Evolutionary conservation across 2,888 invertebrate genomes (phyloP), one percentile per base, ranked within the genome.

Genomic region (Phyto melanocephala): DNA sequence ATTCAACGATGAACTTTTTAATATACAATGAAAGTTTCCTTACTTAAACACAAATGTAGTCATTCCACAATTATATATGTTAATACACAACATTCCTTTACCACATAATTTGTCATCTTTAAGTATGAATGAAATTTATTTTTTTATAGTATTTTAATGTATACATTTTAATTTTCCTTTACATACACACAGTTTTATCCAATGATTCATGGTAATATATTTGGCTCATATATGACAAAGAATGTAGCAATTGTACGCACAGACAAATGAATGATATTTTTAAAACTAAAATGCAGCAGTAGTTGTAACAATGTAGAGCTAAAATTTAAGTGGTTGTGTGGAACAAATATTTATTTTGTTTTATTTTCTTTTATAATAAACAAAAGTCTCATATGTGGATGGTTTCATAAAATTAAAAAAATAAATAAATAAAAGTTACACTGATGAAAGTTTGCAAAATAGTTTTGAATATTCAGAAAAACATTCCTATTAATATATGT

Each of bases 11-110:
- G n/a, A n/a, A n/a, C n/a, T n/a, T n/a, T n/a, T n/a, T n/a, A n/a
- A n/a, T n/a, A n/a, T n/a, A n/a, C n/a, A n/a, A n/a, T n/a, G n/a
- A n/a, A n/a, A n/a, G n/a, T n/a, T n/a, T n/a, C n/a, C n/a, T n/a
- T n/a, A n/a, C n/a, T n/a, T n/a, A n/a, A n/a, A n/a, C n/a, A 40
- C 40, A 50, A 15, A 62, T 54, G 17, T 42, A 40, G 10, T 40
- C 28, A 42, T 68, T 68, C 28, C 54, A 68, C 17, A 42, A 17
- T 24, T 42, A 42, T 54, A 15, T 54, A 40, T 54, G 28, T 54
- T 54, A 68, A 67, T 22, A 37, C 15, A 24, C 22, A 67, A 15
- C 15, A 37, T 42, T n/a, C n/a, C n/a, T n/a, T n/a, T n/a, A n/a
- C n/a, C n/a, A n/a, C n/a, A n/a, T n/a, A n/a, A n/a, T n/a, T n/a